These are phyloP conservation scores for Ceriagrion tenellum DNA, from an alignment of 2,888 invertebrate genomes.

Conservation along the genomic window DNA sequence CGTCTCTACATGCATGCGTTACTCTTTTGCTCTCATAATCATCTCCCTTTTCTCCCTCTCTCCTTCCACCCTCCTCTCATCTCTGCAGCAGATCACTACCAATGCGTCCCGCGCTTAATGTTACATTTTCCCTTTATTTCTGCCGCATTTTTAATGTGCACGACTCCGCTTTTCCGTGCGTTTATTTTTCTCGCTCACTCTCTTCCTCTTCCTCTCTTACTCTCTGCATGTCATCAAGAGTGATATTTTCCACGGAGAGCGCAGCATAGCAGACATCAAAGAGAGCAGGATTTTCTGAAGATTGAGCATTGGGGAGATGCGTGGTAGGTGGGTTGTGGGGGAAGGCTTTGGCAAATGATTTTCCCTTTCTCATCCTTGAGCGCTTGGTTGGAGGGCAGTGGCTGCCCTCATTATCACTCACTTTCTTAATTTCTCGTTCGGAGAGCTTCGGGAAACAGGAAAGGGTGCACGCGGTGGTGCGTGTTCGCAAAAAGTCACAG, in stretches of 20 bases:
- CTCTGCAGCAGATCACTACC: neutral
- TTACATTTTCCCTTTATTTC: constrained; percentile 8
- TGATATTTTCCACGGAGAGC: neutral
- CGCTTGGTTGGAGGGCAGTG: neutral
- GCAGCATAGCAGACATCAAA: neutral
- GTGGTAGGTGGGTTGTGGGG: neutral
- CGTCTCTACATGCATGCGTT: constrained; percentile 16
- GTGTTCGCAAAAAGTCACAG: neutral
- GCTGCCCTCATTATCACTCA: constrained; percentile 17
- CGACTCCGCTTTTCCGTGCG: neutral
- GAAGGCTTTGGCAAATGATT: neutral
- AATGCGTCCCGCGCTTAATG: constrained; percentile 14
- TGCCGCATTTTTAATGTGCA: constrained; percentile 7
- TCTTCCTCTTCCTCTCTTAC: too few relatives aligned
- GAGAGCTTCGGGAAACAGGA: neutral
- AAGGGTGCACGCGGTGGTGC: neutral
- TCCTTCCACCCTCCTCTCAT: neutral
- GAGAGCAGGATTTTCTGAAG: neutral
- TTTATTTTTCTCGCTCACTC: too few relatives aligned
- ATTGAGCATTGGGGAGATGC: neutral
- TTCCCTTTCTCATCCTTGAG: neutral
- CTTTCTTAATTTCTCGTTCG: neutral
- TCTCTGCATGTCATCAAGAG: neutral
- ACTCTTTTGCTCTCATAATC: constrained; percentile 17
- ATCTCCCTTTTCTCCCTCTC: neutral